A percentile compares a stretch with the other conserved stretches of the same genome.
These are phyloP conservation scores for Drosophila rubida DNA, from an alignment of 2,888 invertebrate genomes.

Conservation along the genomic window DNA sequence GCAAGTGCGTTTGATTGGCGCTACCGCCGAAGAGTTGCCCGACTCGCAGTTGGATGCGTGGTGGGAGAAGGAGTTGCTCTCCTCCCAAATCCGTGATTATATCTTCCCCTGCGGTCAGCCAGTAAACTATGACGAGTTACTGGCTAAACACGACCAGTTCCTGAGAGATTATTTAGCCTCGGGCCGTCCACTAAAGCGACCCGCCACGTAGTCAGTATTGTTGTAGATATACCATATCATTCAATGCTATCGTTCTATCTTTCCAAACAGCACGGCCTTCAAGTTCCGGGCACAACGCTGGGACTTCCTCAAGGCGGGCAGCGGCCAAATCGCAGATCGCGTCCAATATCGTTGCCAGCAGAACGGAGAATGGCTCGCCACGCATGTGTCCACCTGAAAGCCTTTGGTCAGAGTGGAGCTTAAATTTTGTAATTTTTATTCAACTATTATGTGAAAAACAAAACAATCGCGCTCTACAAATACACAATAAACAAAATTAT, in stretches of 20 bases:
- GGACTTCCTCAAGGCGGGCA: slow-evolving; percentile 81
- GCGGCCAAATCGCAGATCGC: slow-evolving; percentile 79
- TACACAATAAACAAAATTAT: slow-evolving; percentile 44
- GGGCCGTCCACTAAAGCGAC: slow-evolving; percentile 61
- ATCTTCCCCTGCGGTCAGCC: slow-evolving; percentile 81
- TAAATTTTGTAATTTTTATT: slow-evolving; percentile 47
- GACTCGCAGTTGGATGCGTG: slow-evolving; percentile 56
- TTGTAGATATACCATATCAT: background rate
- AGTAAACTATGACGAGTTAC: slow-evolving; percentile 58
- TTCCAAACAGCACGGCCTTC: slow-evolving; percentile 78
- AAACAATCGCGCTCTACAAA: slow-evolving; percentile 73
- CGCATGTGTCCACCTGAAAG: slow-evolving; percentile 78
- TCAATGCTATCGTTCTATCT: background rate
- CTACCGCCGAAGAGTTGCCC: slow-evolving; percentile 74
- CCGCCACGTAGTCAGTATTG: slow-evolving; percentile 74
- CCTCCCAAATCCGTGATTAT: slow-evolving; percentile 76
- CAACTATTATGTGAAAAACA: slow-evolving; percentile 56
- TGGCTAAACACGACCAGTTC: slow-evolving; percentile 65
- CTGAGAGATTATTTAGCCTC: slow-evolving; percentile 45
- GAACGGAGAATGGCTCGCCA: slow-evolving; percentile 65
- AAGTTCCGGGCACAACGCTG: slow-evolving; percentile 77
- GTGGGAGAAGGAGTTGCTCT: slow-evolving; percentile 77
- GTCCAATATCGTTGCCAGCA: slow-evolving; percentile 71
- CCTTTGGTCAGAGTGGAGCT: background rate
- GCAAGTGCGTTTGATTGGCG: slow-evolving; percentile 81